Percentiles rank a stretch among this genome's conserved stretches.
Conservation (phyloP, 2,888 invertebrate species). For the Sphaerophoria rueppellii region DNA sequence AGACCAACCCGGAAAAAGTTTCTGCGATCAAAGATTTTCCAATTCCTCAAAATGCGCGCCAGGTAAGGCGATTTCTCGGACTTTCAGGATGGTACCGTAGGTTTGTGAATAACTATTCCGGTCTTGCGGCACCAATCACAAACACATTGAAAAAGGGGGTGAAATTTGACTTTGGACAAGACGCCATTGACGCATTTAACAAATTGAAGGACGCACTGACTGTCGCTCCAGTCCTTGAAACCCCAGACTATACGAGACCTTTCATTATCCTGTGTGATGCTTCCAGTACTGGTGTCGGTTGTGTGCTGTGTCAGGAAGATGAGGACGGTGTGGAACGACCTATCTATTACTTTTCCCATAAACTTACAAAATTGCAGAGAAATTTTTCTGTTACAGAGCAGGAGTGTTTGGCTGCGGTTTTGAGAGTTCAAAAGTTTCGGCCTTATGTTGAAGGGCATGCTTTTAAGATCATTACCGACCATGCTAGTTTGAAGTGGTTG, state of each 20-base stretch:
- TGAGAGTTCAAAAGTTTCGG: slow-evolving; percentile 3
- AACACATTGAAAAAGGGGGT: neutral
- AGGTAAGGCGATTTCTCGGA: neutral
- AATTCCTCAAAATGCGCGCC: neutral
- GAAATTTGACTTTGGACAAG: neutral
- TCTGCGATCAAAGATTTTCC: neutral
- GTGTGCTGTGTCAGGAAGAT: slow-evolving; percentile 2
- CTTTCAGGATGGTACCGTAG: neutral
- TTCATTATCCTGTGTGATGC: neutral
- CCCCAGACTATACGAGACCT: neutral
- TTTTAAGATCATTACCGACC: neutral
- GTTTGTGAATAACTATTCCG: no score
- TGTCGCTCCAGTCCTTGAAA: neutral
- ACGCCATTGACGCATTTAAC: neutral
- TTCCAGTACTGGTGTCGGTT: neutral
- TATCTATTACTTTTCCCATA: slow-evolving; percentile 10
- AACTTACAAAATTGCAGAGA: neutral
- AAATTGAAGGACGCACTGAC: neutral
- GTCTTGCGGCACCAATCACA: no score
- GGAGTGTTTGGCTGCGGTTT: slow-evolving; percentile 1
- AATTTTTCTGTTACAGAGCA: neutral
- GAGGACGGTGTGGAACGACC: slow-evolving; percentile 16
- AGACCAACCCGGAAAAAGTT: no score
- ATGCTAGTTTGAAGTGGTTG: neutral
- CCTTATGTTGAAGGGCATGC: neutral